Evolutionary conservation across 1,140 invertebrate genomes (phyloP), one percentile per base, ranked within the genome.

Genomic region (Papilio machaon): DNA sequence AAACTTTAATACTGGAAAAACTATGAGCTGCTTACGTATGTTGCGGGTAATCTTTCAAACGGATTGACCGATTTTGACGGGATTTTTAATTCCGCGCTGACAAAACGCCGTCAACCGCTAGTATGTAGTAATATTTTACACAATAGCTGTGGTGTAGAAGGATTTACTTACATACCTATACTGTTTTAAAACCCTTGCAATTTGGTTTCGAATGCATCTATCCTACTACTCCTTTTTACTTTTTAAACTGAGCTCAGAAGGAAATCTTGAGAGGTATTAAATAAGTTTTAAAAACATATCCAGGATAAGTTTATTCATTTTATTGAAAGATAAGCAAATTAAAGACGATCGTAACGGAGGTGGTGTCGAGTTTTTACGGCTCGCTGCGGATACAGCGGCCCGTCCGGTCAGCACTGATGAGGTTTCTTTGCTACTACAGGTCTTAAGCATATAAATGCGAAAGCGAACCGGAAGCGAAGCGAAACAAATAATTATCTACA

Each of bases 341-440:
- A 54, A 35, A 76, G 74, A 54, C 17, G 73, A 47, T 75, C 46
- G 19, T 76, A 52, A 30, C 74, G 74, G 47, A 49, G 74, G 19
- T 15, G 13, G 23, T 47, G 74, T 49, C 46, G 47, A 54, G 74
- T 76, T 76, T 76, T 76, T 76, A 52, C 47, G 0, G 74, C 73
- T 49, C 46, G 19, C n/a, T 47, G 19, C 74, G 73, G 73, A 74
- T 49, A 49, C 47, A 1, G 23, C 35, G 15, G 67, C n/a, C 46
- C 43, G 8, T 9, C 43, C 47, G 74, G 74, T n/a, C 6, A n/a
- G 43, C 74, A 15, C 74, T 76, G 74, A 76, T 76, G 74, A 76
- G 74, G 74, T 76, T 76, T 76, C 74, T 47, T 52, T 52, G 15
- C 23, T 35, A 23, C 17, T 58, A 11, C 17, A 58, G 8, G 17